Evolutionary conservation across 1,140 invertebrate species (phyloP), one percentile per base, ranked within the genome.

Genomic region (Drosophila sturtevanti): DNA sequence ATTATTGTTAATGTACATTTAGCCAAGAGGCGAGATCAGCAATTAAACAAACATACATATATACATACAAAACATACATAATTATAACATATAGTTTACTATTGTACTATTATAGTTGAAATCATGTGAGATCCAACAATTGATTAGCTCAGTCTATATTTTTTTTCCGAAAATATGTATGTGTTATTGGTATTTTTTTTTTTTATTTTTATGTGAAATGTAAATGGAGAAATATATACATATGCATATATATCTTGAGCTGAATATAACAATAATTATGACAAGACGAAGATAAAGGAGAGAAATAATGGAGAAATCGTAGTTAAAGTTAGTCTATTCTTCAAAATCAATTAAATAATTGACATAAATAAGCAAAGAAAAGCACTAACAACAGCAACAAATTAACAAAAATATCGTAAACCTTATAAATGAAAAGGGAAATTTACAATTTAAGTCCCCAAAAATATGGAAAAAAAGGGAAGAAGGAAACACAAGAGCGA

Each of bases 221-320:
- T 60, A 67, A 21, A 68, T 59, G 59, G n/a, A n/a, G n/a, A 51
- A 66, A 66, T n/a, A n/a, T n/a, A 68, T 85, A 74, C 65, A 80
- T 60, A 76, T 80, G 64, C 68, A 77, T 54, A 71, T 68, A 79
- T 76, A 74, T 78, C 77, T 86, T 79, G 79, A 86, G 82, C 82
- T 86, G 82, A 86, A 86, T 79, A 86, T 87, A 82, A 86, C 82
- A 86, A 86, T 86, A 86, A 86, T 87, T 79, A 79, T 71, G 68
- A 75, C 48, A 79, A 75, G 68, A 75, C 48, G 78, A 81, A 86
- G 78, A 81, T 71, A 86, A 81, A 11, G 41, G 18, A 10, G 16
- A 48, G 27, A 38, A n/a, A 38, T 11, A 16, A 35, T 63, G 48
- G 37, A 34, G 48, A 16, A 38, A 31, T 58, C 12, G 54, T 56